Conservation (phyloP, 1,140 invertebrate species). For the Liolophura sinensis region DNA sequence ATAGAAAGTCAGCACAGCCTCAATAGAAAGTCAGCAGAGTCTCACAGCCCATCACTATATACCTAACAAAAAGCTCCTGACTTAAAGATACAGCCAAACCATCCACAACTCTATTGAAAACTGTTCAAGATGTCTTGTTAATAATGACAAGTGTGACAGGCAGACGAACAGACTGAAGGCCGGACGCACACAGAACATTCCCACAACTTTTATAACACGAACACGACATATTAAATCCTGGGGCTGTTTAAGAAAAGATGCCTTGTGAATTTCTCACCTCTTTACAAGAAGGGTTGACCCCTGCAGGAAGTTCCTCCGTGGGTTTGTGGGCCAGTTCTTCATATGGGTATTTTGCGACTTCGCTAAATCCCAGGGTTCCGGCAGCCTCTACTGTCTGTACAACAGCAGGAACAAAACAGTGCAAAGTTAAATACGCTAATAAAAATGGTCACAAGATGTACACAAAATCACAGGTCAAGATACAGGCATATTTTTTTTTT, state of each 20-base stretch:
- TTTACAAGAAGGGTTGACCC: slow-evolving; percentile 80
- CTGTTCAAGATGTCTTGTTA: neutral
- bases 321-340: slow-evolving; percentile 71
- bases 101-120: neutral
- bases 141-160: neutral
- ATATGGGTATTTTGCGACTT: slow-evolving; percentile 68
- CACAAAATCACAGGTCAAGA: no score
- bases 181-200: no score
- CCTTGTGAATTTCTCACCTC: slow-evolving; percentile 69
- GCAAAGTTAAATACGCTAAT: neutral
- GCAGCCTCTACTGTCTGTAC: slow-evolving; percentile 35
- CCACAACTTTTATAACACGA: no score
- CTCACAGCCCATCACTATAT: neutral
- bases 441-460: no score
- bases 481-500: no score
- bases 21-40: no score
- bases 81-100: neutral
- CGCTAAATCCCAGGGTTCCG: slow-evolving; percentile 34
- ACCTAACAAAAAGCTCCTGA: neutral
- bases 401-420: neutral
- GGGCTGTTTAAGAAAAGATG: no score
- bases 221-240: no score
- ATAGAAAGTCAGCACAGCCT: no score
- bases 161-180: no score
- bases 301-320: slow-evolving; percentile 77